These are phyloP conservation scores for Toxotes chatareus DNA, from an alignment of 2,113 vertebrate genomes.

Conservation along the genomic window DNA sequence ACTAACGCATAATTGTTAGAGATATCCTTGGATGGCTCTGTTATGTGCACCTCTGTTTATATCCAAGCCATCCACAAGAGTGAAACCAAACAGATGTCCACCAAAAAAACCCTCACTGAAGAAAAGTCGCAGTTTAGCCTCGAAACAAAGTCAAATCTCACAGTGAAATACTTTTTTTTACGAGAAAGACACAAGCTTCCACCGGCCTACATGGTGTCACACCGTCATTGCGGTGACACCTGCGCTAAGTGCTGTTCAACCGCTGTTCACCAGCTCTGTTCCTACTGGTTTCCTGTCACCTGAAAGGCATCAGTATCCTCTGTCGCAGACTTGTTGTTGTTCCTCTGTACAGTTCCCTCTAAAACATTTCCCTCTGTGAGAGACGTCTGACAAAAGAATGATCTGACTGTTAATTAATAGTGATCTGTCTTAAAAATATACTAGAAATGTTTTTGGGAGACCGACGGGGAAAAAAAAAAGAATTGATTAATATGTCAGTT, in stretches of 20 bases:
- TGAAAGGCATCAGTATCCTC: slow-evolving; percentile 12
- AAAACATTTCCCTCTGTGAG: background rate
- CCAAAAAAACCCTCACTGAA: no score
- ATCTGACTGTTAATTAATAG: background rate
- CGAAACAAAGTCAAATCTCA: background rate
- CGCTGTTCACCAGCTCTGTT: slow-evolving; percentile 6
- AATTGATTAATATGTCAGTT: background rate
- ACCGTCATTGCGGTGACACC: slow-evolving; percentile 55
- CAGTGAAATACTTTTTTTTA: background rate
- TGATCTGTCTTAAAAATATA: background rate
- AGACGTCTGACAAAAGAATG: background rate
- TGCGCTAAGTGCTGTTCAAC: slow-evolving; percentile 46
- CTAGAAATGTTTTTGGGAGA: background rate
- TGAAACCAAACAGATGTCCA: background rate
- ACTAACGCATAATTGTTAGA: slow-evolving; percentile 2
- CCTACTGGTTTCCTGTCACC: slow-evolving; percentile 63
- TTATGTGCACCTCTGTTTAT: background rate
- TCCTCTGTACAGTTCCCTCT: background rate
- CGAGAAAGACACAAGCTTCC: background rate
- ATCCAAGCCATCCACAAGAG: background rate
- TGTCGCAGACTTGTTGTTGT: background rate
- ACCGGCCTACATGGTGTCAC: background rate
- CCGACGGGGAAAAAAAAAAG: background rate
- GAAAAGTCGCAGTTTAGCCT: background rate
- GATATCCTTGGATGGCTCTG: background rate